phyloP scores from a whole-genome alignment of 53 echinoderm and acorn worm genomes.

The Paelopatides confundens region DNA sequence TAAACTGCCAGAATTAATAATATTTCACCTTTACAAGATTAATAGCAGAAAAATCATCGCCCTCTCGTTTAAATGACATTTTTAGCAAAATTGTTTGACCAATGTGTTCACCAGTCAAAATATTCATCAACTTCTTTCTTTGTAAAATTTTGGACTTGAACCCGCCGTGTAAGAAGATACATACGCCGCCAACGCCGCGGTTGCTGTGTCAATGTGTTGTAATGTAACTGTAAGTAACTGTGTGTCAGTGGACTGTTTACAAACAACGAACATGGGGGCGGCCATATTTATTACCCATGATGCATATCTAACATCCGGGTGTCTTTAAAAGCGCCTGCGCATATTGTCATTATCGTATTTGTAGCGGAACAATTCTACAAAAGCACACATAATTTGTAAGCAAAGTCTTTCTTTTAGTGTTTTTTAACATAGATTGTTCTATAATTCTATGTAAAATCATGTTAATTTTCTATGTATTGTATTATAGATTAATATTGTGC shows the following conservation, averaged over 20 bases:
- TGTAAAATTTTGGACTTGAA: too few species aligned
- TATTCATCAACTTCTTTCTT: too few species aligned
- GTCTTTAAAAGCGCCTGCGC: background rate
- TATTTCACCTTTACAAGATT: conserved; percentile 78
- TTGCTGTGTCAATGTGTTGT: too few species aligned
- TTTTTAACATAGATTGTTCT: background rate
- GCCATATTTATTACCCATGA: conserved; percentile 46
- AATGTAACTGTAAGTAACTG: too few species aligned
- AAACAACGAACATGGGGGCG: background rate
- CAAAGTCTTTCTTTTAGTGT: background rate
- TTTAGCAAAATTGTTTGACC: too few species aligned
- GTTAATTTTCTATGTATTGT: background rate
- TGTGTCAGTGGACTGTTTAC: too few species aligned
- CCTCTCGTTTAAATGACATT: conserved; percentile 95
- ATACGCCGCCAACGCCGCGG: too few species aligned
- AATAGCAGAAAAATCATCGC: conserved; percentile 78
- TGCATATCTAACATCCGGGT: conserved; percentile 22
- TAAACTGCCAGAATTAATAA: too few species aligned
- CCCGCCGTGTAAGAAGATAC: too few species aligned
- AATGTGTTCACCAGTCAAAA: too few species aligned
- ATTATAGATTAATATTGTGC: background rate
- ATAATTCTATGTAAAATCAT: background rate
- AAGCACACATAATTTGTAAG: conserved; percentile 9
- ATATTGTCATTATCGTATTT: background rate
- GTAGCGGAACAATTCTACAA: conserved; percentile 31